Percentiles rank a stretch among this genome's conserved stretches.
Evolutionary conservation across 1,140 invertebrate genomes (phyloP).

Genomic region (Teleopsis dalmanni): DNA sequence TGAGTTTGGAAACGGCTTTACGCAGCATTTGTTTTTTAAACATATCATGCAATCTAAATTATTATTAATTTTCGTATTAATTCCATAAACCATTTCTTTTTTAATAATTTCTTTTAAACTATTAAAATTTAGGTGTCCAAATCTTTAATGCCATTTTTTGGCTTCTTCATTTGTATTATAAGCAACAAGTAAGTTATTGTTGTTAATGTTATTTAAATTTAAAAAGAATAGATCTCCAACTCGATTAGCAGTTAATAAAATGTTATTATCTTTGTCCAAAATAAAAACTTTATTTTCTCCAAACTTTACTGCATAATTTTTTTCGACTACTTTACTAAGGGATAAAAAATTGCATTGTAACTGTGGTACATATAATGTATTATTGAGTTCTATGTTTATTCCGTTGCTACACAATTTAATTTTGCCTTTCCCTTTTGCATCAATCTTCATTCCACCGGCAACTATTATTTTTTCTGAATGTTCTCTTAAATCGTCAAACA

Average conservation of each 20-base stretch:
- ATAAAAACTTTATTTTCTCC: neutral
- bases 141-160: conserved; percentile 3
- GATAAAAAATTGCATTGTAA: conserved; percentile 10
- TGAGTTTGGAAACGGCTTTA: neutral
- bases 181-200: neutral
- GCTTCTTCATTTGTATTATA: neutral
- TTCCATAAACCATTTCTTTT: conserved; percentile 4
- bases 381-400: neutral
- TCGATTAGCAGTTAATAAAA: neutral
- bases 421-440: neutral
- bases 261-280: neutral
- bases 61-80: neutral
- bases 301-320: neutral
- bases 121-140: conserved; percentile 12
- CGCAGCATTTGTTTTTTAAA: neutral
- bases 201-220: neutral
- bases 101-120: neutral
- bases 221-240: neutral
- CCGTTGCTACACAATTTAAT: neutral
- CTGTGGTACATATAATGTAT: conserved; percentile 4
- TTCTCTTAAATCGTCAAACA: conserved; percentile 2
- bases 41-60: neutral
- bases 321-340: neutral
- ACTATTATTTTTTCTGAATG: neutral
- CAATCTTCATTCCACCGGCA: neutral